Evolutionary conservation across 2,797 vertebrate species (phyloP), one percentile per base, ranked within the genome.

Genomic region (Oceanodroma leucorhoa): DNA sequence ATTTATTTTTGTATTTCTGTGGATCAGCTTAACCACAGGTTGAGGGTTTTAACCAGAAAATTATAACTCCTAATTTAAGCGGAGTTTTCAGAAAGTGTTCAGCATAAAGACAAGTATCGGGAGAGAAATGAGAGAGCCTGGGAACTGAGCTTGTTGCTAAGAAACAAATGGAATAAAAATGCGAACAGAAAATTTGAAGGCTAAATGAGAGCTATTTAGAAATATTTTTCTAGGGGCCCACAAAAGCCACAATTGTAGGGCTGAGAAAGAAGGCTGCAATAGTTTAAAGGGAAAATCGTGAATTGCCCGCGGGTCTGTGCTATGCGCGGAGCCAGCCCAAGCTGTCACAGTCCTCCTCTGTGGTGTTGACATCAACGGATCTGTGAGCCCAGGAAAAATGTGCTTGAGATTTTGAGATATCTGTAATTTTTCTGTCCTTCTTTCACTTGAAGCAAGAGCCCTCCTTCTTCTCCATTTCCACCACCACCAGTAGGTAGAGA

Each of bases 111-210:
- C 72, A 71, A 95, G 50, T 62, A 69, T 12, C 27, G 5, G 67
- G 84, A 69, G 89, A 27, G 86, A 69, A 89, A 76, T 3, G 51
- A 32, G 75, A 76, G 93, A 79, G 87, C 93, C 91, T 93, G 93
- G 89, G 94, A 94, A 77, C 21, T 0, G 62, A 64, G 75, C 80
- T 76, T 34, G 96, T 94, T 95, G 95, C 95, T 96, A 86, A 88
- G 95, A 48, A 86, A 91, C 87, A 54, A 23, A 51, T 4, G 11
- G 82, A 70, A 72, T 57, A 58, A 83, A 90, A 90, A 83, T 30
- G 76, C 1, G 27, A 81, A 5, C 72, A 36, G 77, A 71, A 80
- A 54, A 67, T 46, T 45, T 75, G 72, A 67, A 65, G 93, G 67
- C 70, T 69, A 43, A 65, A 88, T 26, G 85, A 61, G 76, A 88